Evolutionary conservation across 2,888 invertebrate species (phyloP), one percentile per base, ranked within the genome.

Genomic region (Gandaritis pyraliata): DNA sequence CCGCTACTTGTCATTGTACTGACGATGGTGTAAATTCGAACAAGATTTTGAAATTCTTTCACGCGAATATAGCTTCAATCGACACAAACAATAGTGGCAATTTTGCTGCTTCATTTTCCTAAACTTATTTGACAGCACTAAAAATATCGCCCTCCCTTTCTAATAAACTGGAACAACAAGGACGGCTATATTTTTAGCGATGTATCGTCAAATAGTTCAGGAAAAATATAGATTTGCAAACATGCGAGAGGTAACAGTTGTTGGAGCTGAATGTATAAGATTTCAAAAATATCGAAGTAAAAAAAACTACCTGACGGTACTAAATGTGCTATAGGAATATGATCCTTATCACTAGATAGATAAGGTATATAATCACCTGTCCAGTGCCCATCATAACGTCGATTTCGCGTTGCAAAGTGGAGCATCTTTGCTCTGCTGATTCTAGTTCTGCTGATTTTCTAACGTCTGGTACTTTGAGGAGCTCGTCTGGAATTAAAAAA

Each of bases 401-500:
- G 23, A 91, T 89, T 72, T 92, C 86, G 30, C 87, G 86, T 67
- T 92, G 90, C 1, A 93, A 72, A 1, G 80, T 86, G 12, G 83
- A 76, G 61, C 90, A 89, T 2, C 92, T 76, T 61, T 82, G 85
- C 54, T 92, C 87, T 0, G 92, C 90, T 0, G 91, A 85, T 61
- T 91, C 92, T 1, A 93, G 74, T 60, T 91, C 86, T 0, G 86
- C 82, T 58, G 89, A 87, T 48, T 91, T 92, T n/a, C 90, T 76
- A 0, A 92, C 88, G 57, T 92, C 92, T 0, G 91, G 90, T 1
- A 91, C 91, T 76, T 92, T 91, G 11, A 86, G 79, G 8, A 93
- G 78, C 68, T 90, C 89, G 64, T 82, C 93, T 93, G 83, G 3
- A 83, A 47, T 15, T 15, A 8, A 16, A 11, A 10, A 16, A 16